Percentiles rank a stretch among this genome's conserved stretches.
Conservation (phyloP, 2,888 invertebrate species). For the Oscheius myriophilus region DNA sequence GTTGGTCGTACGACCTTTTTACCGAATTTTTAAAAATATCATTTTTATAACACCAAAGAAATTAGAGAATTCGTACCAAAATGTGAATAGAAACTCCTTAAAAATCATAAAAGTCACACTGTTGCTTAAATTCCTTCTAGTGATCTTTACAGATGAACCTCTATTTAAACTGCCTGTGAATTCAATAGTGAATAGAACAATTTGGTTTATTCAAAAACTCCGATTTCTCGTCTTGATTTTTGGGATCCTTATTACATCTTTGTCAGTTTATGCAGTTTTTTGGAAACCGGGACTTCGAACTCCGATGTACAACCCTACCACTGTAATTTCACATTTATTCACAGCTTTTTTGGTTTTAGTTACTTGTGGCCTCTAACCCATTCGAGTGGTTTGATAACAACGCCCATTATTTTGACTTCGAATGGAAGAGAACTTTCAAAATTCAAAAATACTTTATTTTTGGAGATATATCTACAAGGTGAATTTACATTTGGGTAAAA, state of each 20-base stretch:
- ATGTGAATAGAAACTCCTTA: too few relatives aligned
- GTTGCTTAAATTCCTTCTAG: too few relatives aligned
- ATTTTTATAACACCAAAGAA: too few relatives aligned
- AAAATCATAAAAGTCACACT: too few relatives aligned
- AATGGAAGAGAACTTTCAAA: slow-evolving; percentile 46
- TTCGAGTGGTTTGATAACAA: slow-evolving; percentile 64
- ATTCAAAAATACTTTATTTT: slow-evolving; percentile 46
- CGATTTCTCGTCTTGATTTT: not conserved
- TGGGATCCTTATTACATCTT: slow-evolving; percentile 27
- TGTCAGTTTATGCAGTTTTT: slow-evolving; percentile 36
- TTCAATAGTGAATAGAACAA: too few relatives aligned
- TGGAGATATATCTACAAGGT: slow-evolving; percentile 32
- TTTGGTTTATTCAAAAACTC: too few relatives aligned
- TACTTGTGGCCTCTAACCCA: slow-evolving; percentile 53
- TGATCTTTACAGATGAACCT: too few relatives aligned
- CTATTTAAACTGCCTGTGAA: too few relatives aligned
- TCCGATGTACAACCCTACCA: slow-evolving; percentile 65
- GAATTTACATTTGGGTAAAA: not conserved
- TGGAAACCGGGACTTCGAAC: slow-evolving; percentile 44
- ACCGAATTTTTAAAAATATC: too few relatives aligned
- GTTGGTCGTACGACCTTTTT: too few relatives aligned
- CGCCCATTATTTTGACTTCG: slow-evolving; percentile 47
- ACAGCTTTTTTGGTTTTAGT: slow-evolving; percentile 40
- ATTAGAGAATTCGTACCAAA: too few relatives aligned
- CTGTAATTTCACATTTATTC: slow-evolving; percentile 33